Evolutionary conservation across 2,113 vertebrate species (phyloP).

Genomic region (Crotophaga sulcirostris): DNA sequence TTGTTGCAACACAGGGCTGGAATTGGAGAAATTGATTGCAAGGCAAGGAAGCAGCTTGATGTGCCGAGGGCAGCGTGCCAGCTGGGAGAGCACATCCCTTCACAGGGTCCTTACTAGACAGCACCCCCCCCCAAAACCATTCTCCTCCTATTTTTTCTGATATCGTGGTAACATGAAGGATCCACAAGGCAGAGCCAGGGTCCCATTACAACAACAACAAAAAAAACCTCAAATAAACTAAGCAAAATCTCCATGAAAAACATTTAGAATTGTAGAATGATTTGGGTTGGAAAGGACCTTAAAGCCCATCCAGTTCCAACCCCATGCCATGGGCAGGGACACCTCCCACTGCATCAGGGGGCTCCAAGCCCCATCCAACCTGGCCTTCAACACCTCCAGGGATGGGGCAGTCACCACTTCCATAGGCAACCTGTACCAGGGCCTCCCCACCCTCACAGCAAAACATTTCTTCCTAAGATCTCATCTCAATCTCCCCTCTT

Average conservation of each 20-base stretch:
- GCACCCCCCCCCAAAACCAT: neutral
- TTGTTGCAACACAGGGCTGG: neutral
- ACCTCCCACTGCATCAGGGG: too few species aligned
- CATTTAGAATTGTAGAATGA: too few species aligned
- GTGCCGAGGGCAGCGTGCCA: accelerated
- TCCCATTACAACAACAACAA: accelerated
- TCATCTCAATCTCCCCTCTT: too few species aligned
- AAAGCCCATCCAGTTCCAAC: too few species aligned
- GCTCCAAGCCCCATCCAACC: too few species aligned
- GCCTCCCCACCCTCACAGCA: too few species aligned
- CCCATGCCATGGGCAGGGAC: too few species aligned
- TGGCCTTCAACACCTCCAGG: too few species aligned
- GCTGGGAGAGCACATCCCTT: neutral
- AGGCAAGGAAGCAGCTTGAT: neutral
- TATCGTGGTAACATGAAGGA: accelerated
- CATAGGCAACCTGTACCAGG: too few species aligned
- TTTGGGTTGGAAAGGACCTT: too few species aligned
- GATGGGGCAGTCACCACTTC: too few species aligned
- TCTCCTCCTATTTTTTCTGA: neutral
- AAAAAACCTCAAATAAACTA: neutral
- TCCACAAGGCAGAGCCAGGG: accelerated
- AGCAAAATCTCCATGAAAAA: neutral
- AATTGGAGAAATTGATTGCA: neutral
- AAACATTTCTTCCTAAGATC: too few species aligned
- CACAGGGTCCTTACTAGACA: neutral